phyloP scores from a whole-genome alignment of 2,888 invertebrate genomes.

The Cryptus armator region DNA sequence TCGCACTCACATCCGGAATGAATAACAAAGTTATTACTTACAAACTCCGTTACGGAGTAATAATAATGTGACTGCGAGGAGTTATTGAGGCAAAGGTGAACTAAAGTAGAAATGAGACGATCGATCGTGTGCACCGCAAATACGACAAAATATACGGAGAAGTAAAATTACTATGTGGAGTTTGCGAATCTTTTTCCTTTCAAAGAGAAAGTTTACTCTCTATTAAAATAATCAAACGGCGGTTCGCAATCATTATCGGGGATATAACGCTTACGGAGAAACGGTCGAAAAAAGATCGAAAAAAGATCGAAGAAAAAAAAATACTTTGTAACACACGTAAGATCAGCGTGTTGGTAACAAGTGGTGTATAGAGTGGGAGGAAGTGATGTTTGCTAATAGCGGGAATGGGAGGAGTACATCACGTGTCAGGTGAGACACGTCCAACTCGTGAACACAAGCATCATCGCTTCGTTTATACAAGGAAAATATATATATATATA shows the following conservation, averaged over 20 bases:
- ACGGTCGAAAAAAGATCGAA: not conserved
- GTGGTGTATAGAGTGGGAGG: not conserved
- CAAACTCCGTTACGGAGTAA: too few species aligned
- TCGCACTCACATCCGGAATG: constrained; percentile 48
- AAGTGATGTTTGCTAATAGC: constrained; percentile 5
- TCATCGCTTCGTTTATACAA: not conserved
- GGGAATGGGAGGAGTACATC: not conserved
- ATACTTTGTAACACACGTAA: not conserved
- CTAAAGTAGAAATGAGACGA: constrained; percentile 57
- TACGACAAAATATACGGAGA: constrained; percentile 3
- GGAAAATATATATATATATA: not conserved
- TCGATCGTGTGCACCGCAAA: constrained; percentile 55
- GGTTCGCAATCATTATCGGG: not conserved
- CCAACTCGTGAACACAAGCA: constrained; percentile 23
- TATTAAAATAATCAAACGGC: not conserved
- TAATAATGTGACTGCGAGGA: not conserved
- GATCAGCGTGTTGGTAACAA: constrained; percentile 24
- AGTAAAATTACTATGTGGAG: not conserved
- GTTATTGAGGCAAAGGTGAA: constrained; percentile 41
- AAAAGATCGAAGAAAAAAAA: not conserved
- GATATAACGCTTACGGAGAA: not conserved
- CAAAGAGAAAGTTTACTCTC: not conserved
- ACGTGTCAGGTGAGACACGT: constrained; percentile 25
- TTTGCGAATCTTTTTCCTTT: constrained; percentile 6
- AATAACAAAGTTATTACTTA: not conserved